Percentiles rank a stretch among this genome's conserved stretches.
Evolutionary conservation across 1,140 invertebrate genomes (phyloP).

Genomic region (Acromyrmex heyeri): DNA sequence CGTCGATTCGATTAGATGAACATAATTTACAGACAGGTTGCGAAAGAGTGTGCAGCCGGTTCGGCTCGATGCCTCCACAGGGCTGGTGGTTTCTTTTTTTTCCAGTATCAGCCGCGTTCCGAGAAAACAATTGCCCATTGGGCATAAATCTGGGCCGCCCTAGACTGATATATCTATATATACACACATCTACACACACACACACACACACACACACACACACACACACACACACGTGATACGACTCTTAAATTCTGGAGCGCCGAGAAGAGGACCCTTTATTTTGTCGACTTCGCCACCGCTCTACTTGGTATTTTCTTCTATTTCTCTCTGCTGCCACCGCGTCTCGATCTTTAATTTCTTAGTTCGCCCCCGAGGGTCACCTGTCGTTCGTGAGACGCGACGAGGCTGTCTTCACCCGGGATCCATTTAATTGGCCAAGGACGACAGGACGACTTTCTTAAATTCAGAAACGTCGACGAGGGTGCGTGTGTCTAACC

Average conservation of each 20-base stretch:
- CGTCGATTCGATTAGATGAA: slow-evolving; percentile 84
- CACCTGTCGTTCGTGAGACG: slow-evolving; percentile 37
- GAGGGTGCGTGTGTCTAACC: neutral
- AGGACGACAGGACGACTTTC: slow-evolving; percentile 40
- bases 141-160: slow-evolving; percentile 74
- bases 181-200: neutral
- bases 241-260: slow-evolving; percentile 69
- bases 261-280: slow-evolving; percentile 52
- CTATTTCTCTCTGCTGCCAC: slow-evolving; percentile 33
- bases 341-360: slow-evolving; percentile 65
- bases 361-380: slow-evolving; percentile 55
- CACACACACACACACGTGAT: neutral
- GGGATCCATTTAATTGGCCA: slow-evolving; percentile 45
- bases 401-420: slow-evolving; percentile 24
- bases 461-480: slow-evolving; percentile 34
- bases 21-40: slow-evolving; percentile 80
- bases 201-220: neutral
- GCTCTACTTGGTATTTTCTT: slow-evolving; percentile 59
- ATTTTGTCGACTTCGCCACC: slow-evolving; percentile 62
- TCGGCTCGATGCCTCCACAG: neutral
- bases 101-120: slow-evolving; percentile 72
- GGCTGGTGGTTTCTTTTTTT: slow-evolving; percentile 4
- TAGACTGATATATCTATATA: slow-evolving; percentile 19
- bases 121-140: slow-evolving; percentile 80
- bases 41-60: slow-evolving; percentile 17